A percentile compares a stretch with the other conserved stretches of the same genome.
phyloP scores from a whole-genome alignment of 2,113 vertebrate genomes.

The Dipodomys ordii region DNA sequence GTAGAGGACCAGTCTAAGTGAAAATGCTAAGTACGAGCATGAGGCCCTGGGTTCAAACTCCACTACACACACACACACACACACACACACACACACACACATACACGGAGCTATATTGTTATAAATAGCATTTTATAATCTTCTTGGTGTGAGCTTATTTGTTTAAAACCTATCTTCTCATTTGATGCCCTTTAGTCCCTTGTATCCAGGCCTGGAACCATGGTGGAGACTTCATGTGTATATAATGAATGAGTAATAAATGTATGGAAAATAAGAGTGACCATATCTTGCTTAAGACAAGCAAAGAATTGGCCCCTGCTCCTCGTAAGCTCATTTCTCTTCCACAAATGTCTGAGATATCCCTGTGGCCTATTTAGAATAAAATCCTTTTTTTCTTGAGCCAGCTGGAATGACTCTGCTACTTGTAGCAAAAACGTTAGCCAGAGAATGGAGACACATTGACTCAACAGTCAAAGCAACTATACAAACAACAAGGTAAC shows the following conservation, averaged over 20 bases:
- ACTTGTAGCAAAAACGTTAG: neutral
- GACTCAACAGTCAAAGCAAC: neutral
- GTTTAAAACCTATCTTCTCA: neutral
- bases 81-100: too few relatives aligned
- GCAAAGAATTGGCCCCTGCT: neutral
- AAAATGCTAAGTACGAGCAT: too few relatives aligned
- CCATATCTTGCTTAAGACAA: neutral
- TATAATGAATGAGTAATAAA: constrained; percentile 25
- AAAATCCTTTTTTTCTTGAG: constrained; percentile 50
- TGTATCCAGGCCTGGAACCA: neutral
- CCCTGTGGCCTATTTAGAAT: constrained; percentile 47
- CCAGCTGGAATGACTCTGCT: constrained; percentile 56
- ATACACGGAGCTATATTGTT: neutral
- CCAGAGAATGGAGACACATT: neutral
- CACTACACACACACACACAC: too few relatives aligned
- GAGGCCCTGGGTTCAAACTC: too few relatives aligned
- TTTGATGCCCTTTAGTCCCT: neutral
- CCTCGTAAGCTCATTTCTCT: neutral
- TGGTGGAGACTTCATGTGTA: neutral
- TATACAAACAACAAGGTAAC: constrained; percentile 18
- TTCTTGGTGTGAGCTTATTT: neutral
- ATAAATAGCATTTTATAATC: neutral
- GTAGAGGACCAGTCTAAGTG: too few relatives aligned
- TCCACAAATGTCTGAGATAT: constrained; percentile 24
- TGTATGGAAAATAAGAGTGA: neutral